These are phyloP conservation scores for Lycia hirtaria DNA, from an alignment of 2,888 invertebrate genomes.

Conservation along the genomic window DNA sequence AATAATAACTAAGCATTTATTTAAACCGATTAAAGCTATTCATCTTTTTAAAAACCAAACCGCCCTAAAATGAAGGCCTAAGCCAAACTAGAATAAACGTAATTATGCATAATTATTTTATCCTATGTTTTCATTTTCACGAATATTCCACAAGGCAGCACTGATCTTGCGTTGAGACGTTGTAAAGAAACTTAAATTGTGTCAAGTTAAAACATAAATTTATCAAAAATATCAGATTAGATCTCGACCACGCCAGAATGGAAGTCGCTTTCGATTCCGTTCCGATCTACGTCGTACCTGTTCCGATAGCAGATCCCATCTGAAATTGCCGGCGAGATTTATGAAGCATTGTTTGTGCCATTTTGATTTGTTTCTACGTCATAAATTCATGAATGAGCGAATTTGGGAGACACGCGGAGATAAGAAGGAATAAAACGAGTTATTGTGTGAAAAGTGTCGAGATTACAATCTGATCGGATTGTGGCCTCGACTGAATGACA, in stretches of 20 bases:
- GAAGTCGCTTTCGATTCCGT: not conserved
- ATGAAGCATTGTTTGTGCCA: constrained; percentile 69
- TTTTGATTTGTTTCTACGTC: constrained; percentile 73
- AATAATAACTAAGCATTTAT: too few species aligned
- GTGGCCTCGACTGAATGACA: constrained; percentile 12
- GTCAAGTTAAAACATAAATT: too few species aligned
- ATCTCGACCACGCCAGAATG: not conserved
- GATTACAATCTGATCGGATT: constrained; percentile 19
- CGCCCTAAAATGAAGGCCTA: too few species aligned
- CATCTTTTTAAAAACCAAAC: too few species aligned
- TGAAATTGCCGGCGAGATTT: constrained; percentile 75
- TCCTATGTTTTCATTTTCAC: too few species aligned
- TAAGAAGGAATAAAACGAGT: constrained; percentile 40
- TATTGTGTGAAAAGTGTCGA: constrained; percentile 31
- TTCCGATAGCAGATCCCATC: constrained; percentile 70
- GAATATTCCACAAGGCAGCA: too few species aligned
- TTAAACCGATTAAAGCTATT: too few species aligned
- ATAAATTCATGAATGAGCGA: constrained; percentile 67
- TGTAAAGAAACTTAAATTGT: not conserved
- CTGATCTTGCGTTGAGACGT: too few species aligned
- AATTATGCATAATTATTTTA: too few species aligned
- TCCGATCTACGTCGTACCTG: constrained; percentile 54
- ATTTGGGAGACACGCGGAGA: constrained; percentile 52
- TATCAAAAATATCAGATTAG: not conserved
- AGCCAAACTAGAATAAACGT: too few species aligned